Evolutionary conservation across 1,140 invertebrate genomes (phyloP), one percentile per base, ranked within the genome.

Genomic region (Drosophila pruinosa): DNA sequence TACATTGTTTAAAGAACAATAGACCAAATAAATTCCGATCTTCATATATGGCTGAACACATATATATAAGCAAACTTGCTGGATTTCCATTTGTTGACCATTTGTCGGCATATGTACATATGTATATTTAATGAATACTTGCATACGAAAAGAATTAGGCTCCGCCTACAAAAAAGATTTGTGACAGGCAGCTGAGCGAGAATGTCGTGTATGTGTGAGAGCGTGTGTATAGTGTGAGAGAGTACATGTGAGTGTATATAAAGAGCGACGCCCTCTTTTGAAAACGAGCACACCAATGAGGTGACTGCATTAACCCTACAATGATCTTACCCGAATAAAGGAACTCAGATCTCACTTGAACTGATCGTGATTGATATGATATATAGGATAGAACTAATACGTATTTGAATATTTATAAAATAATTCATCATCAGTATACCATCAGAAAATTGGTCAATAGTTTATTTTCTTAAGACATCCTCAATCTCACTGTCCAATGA

Each of bases 51-150:
- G n/a, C 19, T 14, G n/a, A 34, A 47, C 28, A 45, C 8, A 12
- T 14, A 10, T 26, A 1, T 8, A 28, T 50, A 50, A 48, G 53
- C 8, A 38, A 17, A 39, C 6, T 63, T 74, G 77, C 76, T 70
- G 22, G 28, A 64, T 67, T 85, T 74, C 86, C 73, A 85, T 86
- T 85, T 86, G 81, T 81, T 77, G 81, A 70, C 74, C 31, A 28
- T 53, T 52, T 64, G 38, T 54, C 39, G 56, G n/a, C n/a, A n/a
- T n/a, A n/a, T n/a, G n/a, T n/a, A n/a, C n/a, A n/a, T 24, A 63
- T 68, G 45, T 80, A 62, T 72, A 17, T 67, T 74, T 31, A 34
- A 73, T 69, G 61, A 67, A 85, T 67, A 34, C 54, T 50, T 39
- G 34, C 38, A 8, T 58, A 67, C 56, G n/a, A n/a, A n/a, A n/a